Evolutionary conservation across 2,113 vertebrate species (phyloP).

Genomic region (Carettochelys insculpta): DNA sequence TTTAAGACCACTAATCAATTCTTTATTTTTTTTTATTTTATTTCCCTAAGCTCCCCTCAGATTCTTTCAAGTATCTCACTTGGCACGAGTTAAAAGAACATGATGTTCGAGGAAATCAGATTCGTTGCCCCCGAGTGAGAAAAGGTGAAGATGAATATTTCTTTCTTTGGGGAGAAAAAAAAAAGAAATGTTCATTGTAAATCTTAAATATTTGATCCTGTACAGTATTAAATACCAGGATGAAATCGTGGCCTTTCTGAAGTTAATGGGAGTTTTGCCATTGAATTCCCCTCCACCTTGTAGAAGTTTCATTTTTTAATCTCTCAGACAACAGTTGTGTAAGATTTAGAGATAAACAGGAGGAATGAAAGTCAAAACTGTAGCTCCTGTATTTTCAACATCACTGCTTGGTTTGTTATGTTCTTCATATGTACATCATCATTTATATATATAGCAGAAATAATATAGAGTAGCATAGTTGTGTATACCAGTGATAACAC

Average conservation of each 20-base stretch:
- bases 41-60: conserved; percentile 86
- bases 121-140: conserved; percentile 90
- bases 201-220: background rate
- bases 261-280: background rate
- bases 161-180: background rate
- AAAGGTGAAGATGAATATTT: conserved; percentile 80
- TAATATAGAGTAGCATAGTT: background rate
- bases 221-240: background rate
- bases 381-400: background rate
- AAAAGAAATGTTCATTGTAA: background rate
- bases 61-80: conserved; percentile 83
- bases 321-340: background rate
- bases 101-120: conserved; percentile 86
- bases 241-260: background rate
- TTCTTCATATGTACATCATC: background rate
- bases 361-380: background rate
- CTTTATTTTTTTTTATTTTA: background rate
- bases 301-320: background rate
- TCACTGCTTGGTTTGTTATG: background rate
- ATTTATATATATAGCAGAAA: background rate
- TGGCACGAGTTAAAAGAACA: conserved; percentile 87
- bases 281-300: background rate
- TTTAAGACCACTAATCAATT: background rate
- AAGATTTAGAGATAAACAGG: background rate
- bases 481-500: background rate